These are phyloP conservation scores for Poeciliopsis presidionis DNA, from an alignment of 2,797 vertebrate genomes.

Conservation along the genomic window DNA sequence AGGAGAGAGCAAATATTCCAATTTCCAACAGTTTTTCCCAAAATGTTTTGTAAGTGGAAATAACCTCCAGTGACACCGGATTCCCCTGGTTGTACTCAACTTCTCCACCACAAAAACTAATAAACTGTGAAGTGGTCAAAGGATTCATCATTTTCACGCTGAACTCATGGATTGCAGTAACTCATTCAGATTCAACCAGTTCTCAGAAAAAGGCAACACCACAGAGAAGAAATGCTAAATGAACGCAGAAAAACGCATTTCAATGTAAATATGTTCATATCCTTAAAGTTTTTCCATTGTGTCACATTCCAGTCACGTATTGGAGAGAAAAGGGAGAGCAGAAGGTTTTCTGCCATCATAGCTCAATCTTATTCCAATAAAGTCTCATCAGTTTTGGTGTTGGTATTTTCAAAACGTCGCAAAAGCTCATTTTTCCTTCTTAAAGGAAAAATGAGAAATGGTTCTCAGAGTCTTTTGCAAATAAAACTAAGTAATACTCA, in stretches of 20 bases:
- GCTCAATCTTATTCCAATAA: background rate
- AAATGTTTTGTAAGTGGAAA: constrained; percentile 35
- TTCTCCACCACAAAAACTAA: constrained; percentile 12
- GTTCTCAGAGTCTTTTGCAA: background rate
- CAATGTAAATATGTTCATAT: background rate
- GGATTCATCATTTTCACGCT: background rate
- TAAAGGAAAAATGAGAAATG: background rate
- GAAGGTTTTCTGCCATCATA: background rate
- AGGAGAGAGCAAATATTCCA: constrained; percentile 43
- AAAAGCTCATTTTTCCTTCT: no score
- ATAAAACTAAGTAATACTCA: background rate
- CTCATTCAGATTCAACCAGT: constrained; percentile 2
- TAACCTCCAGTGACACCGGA: constrained; percentile 23
- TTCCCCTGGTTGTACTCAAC: constrained; percentile 20
- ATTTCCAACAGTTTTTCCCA: constrained; percentile 30
- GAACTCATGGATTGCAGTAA: constrained; percentile 8
- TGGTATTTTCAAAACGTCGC: background rate
- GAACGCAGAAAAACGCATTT: background rate
- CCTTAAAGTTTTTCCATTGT: background rate
- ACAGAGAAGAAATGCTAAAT: background rate
- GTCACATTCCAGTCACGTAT: background rate
- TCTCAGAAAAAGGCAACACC: background rate
- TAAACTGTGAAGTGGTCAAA: constrained; percentile 16
- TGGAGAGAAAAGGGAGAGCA: background rate
- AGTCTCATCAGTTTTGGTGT: background rate